phyloP scores from a whole-genome alignment of 2,113 vertebrate species.

The Ploceus nigricollis region DNA sequence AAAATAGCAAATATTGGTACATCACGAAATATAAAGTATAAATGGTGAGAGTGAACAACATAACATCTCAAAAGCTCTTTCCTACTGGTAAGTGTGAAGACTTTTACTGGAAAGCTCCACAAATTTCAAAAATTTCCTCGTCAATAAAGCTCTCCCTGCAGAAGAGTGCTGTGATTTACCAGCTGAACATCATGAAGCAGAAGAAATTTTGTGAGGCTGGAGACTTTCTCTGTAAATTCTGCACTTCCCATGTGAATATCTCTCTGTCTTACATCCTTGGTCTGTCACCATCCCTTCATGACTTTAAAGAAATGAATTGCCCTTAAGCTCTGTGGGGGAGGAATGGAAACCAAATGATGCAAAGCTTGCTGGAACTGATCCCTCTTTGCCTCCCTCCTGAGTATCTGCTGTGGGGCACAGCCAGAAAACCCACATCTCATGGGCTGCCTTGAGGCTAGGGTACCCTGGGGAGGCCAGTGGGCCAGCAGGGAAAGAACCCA shows the following conservation, averaged over 20 bases:
- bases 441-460: background rate
- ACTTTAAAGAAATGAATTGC: background rate
- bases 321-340: background rate
- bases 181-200: background rate
- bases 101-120: background rate
- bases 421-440: fast-evolving
- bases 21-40: background rate
- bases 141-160: background rate
- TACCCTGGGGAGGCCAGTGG: background rate
- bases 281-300: fast-evolving
- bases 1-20: background rate
- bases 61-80: background rate
- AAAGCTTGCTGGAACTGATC: background rate
- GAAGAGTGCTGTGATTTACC: background rate
- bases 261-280: background rate
- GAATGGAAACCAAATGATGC: background rate
- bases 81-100: background rate
- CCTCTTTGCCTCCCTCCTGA: background rate
- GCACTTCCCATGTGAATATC: background rate
- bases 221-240: background rate
- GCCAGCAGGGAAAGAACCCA: background rate
- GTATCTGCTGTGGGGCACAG: background rate
- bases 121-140: background rate
- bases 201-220: background rate
- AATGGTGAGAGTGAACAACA: background rate